A percentile compares a stretch with the other conserved stretches of the same genome.
Evolutionary conservation across 1,140 invertebrate species (phyloP).

Genomic region (Myzus persicae): DNA sequence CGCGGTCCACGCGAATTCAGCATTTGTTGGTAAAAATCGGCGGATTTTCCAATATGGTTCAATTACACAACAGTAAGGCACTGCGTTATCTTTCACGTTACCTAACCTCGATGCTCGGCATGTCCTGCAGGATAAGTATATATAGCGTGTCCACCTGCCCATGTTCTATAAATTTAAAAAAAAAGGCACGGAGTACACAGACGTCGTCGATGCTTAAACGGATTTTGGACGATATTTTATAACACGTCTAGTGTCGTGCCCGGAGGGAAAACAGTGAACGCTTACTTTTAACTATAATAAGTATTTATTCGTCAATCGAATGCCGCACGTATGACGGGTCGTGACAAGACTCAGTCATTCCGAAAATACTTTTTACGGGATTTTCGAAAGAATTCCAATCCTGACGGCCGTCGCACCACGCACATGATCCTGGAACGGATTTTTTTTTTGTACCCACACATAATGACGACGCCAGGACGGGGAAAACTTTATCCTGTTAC

Average conservation of each 20-base stretch:
- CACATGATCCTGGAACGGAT: neutral
- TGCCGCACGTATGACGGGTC: neutral
- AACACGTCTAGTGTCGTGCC: neutral
- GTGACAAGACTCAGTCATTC: neutral
- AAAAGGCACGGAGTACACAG: neutral
- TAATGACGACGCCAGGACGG: neutral
- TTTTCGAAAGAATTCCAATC: neutral
- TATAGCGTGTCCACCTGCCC: neutral
- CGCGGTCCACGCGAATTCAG: neutral
- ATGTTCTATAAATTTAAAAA: neutral
- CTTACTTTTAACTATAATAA: too few relatives aligned
- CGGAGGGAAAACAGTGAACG: neutral
- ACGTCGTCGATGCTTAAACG: neutral
- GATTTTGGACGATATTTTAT: neutral
- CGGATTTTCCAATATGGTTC: neutral
- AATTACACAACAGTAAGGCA: neutral
- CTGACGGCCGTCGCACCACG: neutral
- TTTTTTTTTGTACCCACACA: neutral
- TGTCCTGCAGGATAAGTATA: neutral
- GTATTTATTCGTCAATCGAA: constrained; percentile 17
- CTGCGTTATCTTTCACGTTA: neutral
- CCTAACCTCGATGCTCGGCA: neutral
- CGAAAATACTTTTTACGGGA: neutral
- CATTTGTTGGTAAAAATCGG: neutral
- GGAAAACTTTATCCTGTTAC: constrained; percentile 13